Conservation (phyloP, 2,888 invertebrate genomes). For the Platypus cylindrus region DNA sequence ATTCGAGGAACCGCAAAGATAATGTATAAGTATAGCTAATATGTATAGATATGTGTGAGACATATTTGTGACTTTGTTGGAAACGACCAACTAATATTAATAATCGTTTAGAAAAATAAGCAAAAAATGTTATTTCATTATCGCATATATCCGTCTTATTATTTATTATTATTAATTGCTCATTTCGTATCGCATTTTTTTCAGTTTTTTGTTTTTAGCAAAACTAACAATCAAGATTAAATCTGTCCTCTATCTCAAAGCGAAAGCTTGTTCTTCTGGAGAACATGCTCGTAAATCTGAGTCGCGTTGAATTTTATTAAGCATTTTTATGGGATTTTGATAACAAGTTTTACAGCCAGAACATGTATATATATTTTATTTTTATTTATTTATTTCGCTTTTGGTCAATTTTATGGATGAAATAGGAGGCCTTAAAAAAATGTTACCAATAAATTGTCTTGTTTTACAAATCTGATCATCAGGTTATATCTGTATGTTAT, state of each 20-base stretch:
- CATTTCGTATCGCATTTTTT: too few relatives aligned
- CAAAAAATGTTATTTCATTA: too few relatives aligned
- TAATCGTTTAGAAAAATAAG: too few relatives aligned
- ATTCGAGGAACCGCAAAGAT: too few relatives aligned
- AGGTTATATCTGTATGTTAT: not conserved
- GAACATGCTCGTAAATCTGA: constrained; percentile 13
- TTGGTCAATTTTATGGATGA: not conserved
- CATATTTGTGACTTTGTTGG: too few relatives aligned
- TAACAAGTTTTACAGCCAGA: constrained; percentile 9
- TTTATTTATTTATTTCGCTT: not conserved
- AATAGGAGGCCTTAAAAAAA: not conserved
- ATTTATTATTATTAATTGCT: too few relatives aligned
- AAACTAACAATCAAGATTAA: constrained; percentile 13
- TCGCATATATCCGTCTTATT: too few relatives aligned
- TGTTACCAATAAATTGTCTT: not conserved
- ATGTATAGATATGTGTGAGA: too few relatives aligned
- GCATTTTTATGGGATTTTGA: constrained; percentile 15
- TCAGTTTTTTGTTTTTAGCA: too few relatives aligned
- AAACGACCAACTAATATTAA: too few relatives aligned
- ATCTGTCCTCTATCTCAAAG: constrained; percentile 12
- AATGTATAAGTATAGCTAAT: too few relatives aligned
- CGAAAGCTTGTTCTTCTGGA: constrained; percentile 10
- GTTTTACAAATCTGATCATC: too few relatives aligned
- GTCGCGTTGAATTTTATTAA: constrained; percentile 15
- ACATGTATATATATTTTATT: constrained; percentile 8